Conservation (phyloP, 2,888 invertebrate genomes). For the Ecdyonurus torrentis region DNA sequence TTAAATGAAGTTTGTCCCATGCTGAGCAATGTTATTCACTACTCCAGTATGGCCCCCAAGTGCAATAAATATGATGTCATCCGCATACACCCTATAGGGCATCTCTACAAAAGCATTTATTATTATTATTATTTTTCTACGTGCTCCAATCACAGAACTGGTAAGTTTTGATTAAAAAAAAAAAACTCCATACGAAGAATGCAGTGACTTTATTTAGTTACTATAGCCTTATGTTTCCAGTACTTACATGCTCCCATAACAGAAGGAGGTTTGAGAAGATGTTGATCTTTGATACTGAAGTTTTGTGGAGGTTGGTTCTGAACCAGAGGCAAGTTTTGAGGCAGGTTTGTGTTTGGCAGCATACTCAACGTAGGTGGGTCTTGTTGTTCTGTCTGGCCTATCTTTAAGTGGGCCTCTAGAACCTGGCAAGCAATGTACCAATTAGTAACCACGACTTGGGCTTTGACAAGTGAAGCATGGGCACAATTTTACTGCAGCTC, state of each 20-base stretch:
- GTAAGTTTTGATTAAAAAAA: slow-evolving; percentile 8
- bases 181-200: slow-evolving; percentile 4
- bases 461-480: too few relatives aligned
- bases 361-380: slow-evolving; percentile 27
- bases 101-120: too few relatives aligned
- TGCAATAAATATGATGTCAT: too few relatives aligned
- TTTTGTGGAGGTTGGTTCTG: slow-evolving; percentile 70
- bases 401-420: slow-evolving; percentile 32
- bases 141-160: too few relatives aligned
- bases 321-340: slow-evolving; percentile 65
- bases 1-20: too few relatives aligned
- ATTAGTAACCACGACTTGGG: too few relatives aligned
- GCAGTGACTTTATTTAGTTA: background rate
- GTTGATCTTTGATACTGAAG: slow-evolving; percentile 83
- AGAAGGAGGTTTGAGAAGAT: slow-evolving; percentile 82
- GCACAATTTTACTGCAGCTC: too few relatives aligned
- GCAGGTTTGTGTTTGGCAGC: slow-evolving; percentile 66
- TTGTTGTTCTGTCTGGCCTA: slow-evolving; percentile 10
- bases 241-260: slow-evolving; percentile 64
- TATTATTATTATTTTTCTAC: too few relatives aligned
- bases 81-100: too few relatives aligned
- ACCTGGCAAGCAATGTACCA: too few relatives aligned
- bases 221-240: background rate
- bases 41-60: too few relatives aligned
- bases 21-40: too few relatives aligned